Evolutionary conservation across 2,888 invertebrate species (phyloP), one percentile per base, ranked within the genome.

Genomic region (Cosmorhoe ocellata): DNA sequence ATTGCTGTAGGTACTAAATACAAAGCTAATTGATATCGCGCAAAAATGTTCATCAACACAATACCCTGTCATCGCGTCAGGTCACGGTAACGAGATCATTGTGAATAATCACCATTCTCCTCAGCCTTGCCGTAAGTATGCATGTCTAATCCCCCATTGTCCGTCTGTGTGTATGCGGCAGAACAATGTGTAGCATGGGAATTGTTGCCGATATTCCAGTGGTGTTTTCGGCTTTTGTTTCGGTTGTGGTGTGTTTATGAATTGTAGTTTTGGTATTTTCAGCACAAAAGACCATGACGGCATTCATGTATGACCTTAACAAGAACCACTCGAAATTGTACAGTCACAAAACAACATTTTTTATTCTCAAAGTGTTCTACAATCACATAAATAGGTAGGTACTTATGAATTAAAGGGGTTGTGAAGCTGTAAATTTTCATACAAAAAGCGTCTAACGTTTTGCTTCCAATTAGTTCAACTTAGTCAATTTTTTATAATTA

Each of bases 121-220:
- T 33, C 38, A 46, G 33, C 43, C 43, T 50, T 39, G 49, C 33
- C 24, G 36, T n/a, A n/a, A n/a, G n/a, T 30, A 34, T 37, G 41
- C 66, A 56, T 53, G 64, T 58, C 59, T 63, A 67, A 71, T 64
- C 59, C 49, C 40, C 49, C 42, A 72, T 76, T 75, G 76, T 76
- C 54, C 56, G 51, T 47, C 44, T 37, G 54, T 58, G 38, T 32
- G 59, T 41, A 47, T 59, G 67, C 64, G 64, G 66, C 67, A 68
- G 59, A 53, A 45, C 51, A 45, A 59, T 58, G 40, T 38, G 34
- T 31, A 33, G 12, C 43, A 34, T 44, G 52, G 33, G 53, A 49
- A 38, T 33, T 49, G 41, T 31, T 51, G 42, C 30, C 26, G 28
- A 24, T 47, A 28, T 42, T 50, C 30, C 34, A 45, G 27, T 22